Evolutionary conservation across 2,888 invertebrate genomes (phyloP).

Genomic region (Argyra leucocephala): DNA sequence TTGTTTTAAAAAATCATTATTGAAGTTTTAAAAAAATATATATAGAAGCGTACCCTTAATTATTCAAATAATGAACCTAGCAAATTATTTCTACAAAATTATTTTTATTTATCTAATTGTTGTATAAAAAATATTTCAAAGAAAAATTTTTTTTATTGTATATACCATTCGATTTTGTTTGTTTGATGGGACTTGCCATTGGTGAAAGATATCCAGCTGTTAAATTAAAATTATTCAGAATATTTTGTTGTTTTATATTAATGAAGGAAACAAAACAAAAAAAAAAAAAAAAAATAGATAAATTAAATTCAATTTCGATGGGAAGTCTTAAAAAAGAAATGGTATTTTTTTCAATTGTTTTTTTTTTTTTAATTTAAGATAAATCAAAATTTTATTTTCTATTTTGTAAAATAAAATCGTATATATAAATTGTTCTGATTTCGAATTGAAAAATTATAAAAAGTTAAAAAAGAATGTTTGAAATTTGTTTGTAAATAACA

Average conservation of each 20-base stretch:
- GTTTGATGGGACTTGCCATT: slow-evolving; percentile 20
- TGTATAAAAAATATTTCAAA: neutral
- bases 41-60: neutral
- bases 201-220: slow-evolving; percentile 17
- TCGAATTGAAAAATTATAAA: neutral
- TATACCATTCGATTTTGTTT: slow-evolving; percentile 19
- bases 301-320: too few relatives aligned
- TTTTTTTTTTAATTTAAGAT: too few relatives aligned
- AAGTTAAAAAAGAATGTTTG: slow-evolving; percentile 7
- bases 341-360: too few relatives aligned
- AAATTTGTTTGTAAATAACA: too few relatives aligned
- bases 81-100: neutral
- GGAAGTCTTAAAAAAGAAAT: too few relatives aligned
- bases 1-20: too few relatives aligned
- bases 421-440: too few relatives aligned
- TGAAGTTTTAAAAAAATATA: too few relatives aligned
- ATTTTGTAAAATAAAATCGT: too few relatives aligned
- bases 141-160: neutral
- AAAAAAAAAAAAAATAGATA: neutral
- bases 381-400: too few relatives aligned
- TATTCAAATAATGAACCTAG: neutral
- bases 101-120: neutral
- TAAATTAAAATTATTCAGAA: neutral
- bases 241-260: too few relatives aligned
- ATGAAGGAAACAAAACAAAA: too few relatives aligned